Evolutionary conservation across 2,888 invertebrate species (phyloP).

Genomic region (Andricus curvator): DNA sequence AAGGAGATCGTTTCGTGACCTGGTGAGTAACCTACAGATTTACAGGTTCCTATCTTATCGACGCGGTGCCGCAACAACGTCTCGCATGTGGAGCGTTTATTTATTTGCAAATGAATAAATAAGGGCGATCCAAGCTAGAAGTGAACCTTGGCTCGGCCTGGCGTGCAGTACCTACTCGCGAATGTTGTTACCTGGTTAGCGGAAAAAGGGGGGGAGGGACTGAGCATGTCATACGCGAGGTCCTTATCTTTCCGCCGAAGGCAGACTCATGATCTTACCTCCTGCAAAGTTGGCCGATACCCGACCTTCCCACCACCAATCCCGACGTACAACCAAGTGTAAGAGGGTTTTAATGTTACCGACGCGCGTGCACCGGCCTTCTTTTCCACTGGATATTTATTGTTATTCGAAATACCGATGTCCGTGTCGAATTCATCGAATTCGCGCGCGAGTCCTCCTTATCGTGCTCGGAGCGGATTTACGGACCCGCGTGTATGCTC

Average conservation of each 20-base stretch:
- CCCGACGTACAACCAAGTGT: constrained; percentile 67
- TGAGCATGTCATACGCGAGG: constrained; percentile 72
- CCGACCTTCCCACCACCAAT: constrained; percentile 47
- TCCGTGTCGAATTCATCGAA: constrained; percentile 58
- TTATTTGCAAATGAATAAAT: constrained; percentile 77
- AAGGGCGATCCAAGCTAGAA: constrained; percentile 52
- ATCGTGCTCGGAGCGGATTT: constrained; percentile 44
- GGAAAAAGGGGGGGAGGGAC: constrained; percentile 46
- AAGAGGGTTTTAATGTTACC: constrained; percentile 77
- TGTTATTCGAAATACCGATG: constrained; percentile 67
- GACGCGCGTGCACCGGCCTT: constrained; percentile 54
- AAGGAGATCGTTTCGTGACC: constrained; percentile 64
- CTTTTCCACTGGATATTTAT: constrained; percentile 69
- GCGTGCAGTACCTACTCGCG: not conserved
- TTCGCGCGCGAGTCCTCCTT: constrained; percentile 55
- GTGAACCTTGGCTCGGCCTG: not conserved
- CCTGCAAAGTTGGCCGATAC: constrained; percentile 59
- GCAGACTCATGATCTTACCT: constrained; percentile 57
- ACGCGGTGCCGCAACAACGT: constrained; percentile 54
- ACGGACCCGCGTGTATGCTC: constrained; percentile 30
- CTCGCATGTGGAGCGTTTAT: constrained; percentile 65
- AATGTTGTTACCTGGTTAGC: constrained; percentile 39
- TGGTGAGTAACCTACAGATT: constrained; percentile 71
- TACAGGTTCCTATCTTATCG: constrained; percentile 74
- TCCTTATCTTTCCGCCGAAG: constrained; percentile 65